Conservation (phyloP, 2,888 invertebrate genomes). For the Leucozona laternaria region DNA sequence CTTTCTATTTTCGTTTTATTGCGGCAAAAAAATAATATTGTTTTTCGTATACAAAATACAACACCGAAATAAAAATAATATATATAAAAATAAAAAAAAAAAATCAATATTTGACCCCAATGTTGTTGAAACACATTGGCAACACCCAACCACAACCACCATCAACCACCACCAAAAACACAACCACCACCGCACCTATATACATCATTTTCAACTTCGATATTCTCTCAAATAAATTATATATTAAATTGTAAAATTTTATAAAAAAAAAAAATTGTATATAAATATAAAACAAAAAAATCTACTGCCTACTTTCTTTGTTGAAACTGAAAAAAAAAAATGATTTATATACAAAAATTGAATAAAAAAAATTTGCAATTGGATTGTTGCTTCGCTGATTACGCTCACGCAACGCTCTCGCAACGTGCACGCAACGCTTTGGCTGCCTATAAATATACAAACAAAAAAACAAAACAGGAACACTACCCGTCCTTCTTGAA, state of each 20-base stretch:
- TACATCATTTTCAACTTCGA: slow-evolving; percentile 53
- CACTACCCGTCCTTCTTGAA: slow-evolving; percentile 1
- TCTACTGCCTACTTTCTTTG: slow-evolving; percentile 41
- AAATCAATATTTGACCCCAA: slow-evolving; percentile 59
- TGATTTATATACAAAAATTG: slow-evolving; percentile 39
- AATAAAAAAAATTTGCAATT: slow-evolving; percentile 62
- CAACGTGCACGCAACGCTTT: slow-evolving; percentile 70
- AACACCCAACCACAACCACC: slow-evolving; percentile 65
- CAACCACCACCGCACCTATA: slow-evolving; percentile 56
- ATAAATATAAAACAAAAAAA: slow-evolving; percentile 3
- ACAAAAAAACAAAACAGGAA: slow-evolving; percentile 8
- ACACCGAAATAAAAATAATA: slow-evolving; percentile 62
- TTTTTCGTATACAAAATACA: slow-evolving; percentile 27
- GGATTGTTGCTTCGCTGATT: slow-evolving; percentile 73
- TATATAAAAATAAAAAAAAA: slow-evolving; percentile 55
- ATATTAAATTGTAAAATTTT: slow-evolving; percentile 29
- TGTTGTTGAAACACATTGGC: slow-evolving; percentile 64
- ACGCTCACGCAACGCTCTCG: slow-evolving; percentile 68
- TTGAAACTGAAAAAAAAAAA: slow-evolving; percentile 43
- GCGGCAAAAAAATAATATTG: slow-evolving; percentile 56
- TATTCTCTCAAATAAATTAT: slow-evolving; percentile 21
- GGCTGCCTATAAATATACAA: slow-evolving; percentile 47
- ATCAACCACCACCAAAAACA: slow-evolving; percentile 25
- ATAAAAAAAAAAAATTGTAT: slow-evolving; percentile 21
- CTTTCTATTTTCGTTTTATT: slow-evolving; percentile 75